These are phyloP conservation scores for Tachuris rubrigastra DNA, from an alignment of 2,113 vertebrate species.

Conservation along the genomic window DNA sequence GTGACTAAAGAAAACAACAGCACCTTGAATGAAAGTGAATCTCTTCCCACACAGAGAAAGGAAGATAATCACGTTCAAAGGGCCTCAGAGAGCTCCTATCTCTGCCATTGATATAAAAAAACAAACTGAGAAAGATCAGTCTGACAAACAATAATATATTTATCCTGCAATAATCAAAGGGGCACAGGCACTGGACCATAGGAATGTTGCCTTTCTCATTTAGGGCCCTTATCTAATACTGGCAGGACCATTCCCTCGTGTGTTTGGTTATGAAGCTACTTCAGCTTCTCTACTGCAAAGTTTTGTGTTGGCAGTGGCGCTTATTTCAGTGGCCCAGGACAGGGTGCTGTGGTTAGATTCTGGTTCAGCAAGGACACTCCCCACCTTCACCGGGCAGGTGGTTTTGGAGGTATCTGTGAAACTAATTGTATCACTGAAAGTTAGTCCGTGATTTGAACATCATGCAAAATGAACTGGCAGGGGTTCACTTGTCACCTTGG, in stretches of 20 bases:
- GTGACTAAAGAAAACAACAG: neutral
- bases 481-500: neutral
- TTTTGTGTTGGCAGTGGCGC: neutral
- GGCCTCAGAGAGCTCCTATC: neutral
- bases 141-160: slow-evolving; percentile 9
- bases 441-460: neutral
- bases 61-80: neutral
- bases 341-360: neutral
- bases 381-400: neutral
- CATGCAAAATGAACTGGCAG: neutral
- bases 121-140: slow-evolving; percentile 2
- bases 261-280: neutral
- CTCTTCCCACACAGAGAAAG: neutral
- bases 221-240: neutral
- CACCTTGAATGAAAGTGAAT: neutral
- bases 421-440: neutral
- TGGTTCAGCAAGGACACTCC: neutral
- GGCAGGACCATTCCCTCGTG: fast-evolving
- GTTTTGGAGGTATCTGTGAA: neutral
- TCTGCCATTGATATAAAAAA: neutral
- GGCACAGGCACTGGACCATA: neutral
- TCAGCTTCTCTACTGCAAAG: neutral
- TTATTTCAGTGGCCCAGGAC: neutral
- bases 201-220: neutral
- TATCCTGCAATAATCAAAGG: neutral